Conservation (phyloP, 2,797 vertebrate species). For the Hyperoplus immaculatus region DNA sequence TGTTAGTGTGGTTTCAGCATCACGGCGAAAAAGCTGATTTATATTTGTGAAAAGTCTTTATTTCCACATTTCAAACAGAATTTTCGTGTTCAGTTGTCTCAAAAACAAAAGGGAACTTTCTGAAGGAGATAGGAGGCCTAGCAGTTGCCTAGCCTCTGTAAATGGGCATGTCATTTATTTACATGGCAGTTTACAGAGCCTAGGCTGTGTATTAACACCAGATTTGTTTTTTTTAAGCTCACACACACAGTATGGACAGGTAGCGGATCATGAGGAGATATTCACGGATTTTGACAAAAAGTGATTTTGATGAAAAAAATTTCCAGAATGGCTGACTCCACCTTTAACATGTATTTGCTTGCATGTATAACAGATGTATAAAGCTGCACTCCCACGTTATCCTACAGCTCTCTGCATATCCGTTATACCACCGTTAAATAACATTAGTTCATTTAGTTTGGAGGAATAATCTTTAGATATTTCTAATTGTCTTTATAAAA, state of each 20-base stretch:
- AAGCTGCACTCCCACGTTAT: not conserved
- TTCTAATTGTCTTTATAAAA: not conserved
- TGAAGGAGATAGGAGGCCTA: conserved; percentile 6
- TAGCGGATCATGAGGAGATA: no score
- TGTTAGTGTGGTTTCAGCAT: conserved; percentile 1
- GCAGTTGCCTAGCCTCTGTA: not conserved
- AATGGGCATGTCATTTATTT: no score
- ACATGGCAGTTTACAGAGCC: no score
- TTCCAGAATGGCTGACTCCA: no score
- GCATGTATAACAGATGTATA: not conserved
- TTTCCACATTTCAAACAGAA: conserved; percentile 2
- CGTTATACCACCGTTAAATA: not conserved
- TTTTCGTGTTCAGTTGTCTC: conserved; percentile 32
- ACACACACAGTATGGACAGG: no score
- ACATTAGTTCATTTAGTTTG: not conserved
- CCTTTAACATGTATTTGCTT: not conserved
- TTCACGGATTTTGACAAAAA: no score
- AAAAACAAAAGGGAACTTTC: conserved; percentile 23
- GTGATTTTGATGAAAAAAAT: no score
- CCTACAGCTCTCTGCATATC: not conserved
- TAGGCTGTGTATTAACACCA: no score
- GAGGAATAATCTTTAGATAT: not conserved
- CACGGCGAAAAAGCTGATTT: conserved; percentile 14
- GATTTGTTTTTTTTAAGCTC: no score
- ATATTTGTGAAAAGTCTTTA: not conserved